A percentile compares a stretch with the other conserved stretches of the same genome.
Conservation (phyloP, 2,113 vertebrate species). For the Mus spicilegus region DNA sequence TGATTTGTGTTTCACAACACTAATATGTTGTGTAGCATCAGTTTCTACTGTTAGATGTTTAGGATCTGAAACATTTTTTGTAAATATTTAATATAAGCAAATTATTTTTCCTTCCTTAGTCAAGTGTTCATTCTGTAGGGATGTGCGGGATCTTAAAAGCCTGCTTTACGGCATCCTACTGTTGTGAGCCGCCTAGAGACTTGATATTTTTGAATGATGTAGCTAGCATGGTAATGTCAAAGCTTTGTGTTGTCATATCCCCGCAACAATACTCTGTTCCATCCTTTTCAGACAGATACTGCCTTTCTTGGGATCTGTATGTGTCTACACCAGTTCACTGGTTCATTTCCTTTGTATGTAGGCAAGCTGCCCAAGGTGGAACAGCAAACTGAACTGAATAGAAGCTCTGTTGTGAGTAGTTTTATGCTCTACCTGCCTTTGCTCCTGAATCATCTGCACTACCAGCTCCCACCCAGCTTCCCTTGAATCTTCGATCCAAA, state of each 20-base stretch:
- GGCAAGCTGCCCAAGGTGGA: not conserved
- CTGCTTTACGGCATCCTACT: not conserved
- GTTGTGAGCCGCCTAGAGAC: not conserved
- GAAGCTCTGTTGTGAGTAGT: not conserved
- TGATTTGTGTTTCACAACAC: not conserved
- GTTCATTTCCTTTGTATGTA: not conserved
- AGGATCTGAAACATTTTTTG: not conserved
- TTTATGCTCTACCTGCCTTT: no score
- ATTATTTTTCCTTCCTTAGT: not conserved
- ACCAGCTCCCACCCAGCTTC: no score
- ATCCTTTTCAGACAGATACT: not conserved
- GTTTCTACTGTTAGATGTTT: constrained; percentile 37
- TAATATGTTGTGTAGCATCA: not conserved
- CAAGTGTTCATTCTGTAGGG: not conserved
- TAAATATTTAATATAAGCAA: constrained; percentile 38
- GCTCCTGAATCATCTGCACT: no score
- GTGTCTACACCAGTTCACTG: not conserved
- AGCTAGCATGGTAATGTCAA: not conserved
- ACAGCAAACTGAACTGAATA: not conserved
- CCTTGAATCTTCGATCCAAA: no score
- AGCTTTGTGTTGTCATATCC: not conserved
- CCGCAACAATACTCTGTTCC: not conserved
- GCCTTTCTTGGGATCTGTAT: not conserved
- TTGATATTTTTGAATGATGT: not conserved
- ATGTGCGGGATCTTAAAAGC: not conserved